Percentiles rank a stretch among this genome's conserved stretches.
Evolutionary conservation across 2,888 invertebrate genomes (phyloP).

Genomic region (Standfussiana lucernea): DNA sequence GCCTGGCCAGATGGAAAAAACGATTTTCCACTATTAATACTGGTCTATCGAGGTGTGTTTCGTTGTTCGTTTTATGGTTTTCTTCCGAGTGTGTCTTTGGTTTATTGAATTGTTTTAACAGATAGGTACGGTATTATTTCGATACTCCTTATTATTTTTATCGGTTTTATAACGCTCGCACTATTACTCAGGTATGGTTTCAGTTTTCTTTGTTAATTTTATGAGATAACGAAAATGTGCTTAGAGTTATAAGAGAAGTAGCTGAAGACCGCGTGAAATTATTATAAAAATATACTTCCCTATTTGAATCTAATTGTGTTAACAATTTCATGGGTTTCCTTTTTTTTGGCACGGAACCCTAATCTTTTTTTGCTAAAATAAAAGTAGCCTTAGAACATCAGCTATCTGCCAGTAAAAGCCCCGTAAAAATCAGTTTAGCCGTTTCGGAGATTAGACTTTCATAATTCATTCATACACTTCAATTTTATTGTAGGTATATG

Average conservation of each 20-base stretch:
- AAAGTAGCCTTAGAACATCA: too few species aligned
- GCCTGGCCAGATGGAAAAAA: slow-evolving; percentile 41
- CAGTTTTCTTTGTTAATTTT: not conserved
- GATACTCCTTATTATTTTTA: not conserved
- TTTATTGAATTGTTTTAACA: slow-evolving; percentile 13
- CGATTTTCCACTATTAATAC: slow-evolving; percentile 19
- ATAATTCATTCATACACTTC: too few species aligned
- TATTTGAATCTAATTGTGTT: too few species aligned
- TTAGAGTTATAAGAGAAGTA: not conserved
- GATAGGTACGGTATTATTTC: not conserved
- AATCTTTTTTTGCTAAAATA: too few species aligned
- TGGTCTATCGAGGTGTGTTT: not conserved
- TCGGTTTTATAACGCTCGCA: not conserved
- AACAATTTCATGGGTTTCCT: too few species aligned
- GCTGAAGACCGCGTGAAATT: too few species aligned
- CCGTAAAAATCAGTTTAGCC: too few species aligned
- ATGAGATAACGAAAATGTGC: not conserved
- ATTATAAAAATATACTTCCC: too few species aligned
- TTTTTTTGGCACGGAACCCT: too few species aligned
- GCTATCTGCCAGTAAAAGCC: too few species aligned
- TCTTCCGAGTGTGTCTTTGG: not conserved
- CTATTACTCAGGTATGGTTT: not conserved
- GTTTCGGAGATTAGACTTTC: too few species aligned
- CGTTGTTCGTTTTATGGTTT: slow-evolving; percentile 27
- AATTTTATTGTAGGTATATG: too few species aligned